Evolutionary conservation across 2,113 vertebrate species (phyloP), one percentile per base, ranked within the genome.

Genomic region (Oxyruncus cristatus): DNA sequence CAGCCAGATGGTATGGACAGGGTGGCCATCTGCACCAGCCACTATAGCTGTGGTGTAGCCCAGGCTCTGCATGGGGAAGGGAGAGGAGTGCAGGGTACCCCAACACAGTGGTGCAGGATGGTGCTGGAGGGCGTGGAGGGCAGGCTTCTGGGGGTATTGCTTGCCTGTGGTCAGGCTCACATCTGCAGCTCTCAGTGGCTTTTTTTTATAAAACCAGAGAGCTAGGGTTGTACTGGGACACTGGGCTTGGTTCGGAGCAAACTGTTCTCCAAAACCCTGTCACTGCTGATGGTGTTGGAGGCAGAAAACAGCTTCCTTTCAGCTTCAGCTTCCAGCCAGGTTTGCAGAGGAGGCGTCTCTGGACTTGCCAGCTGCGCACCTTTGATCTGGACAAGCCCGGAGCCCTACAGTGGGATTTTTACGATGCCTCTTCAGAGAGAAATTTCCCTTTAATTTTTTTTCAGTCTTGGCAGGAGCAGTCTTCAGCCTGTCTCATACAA

Each of bases 71-170:
- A 0, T 28, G 35, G 49, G 2, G 2, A 70, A 55, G 32, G n/a
- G 14, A 62, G 49, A 1, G 3, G 41, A 32, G 23, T 37, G 35
- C 37, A 62, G 37, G 3, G 1, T 39, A 62, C n/a, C 9, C 33
- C 4, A 2, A 1, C 3, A 3, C 0, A 0, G 0, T 3, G 2
- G 33, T n/a, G 20, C 42, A 89, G 62, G 59, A 21, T 49, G n/a
- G 20, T 61, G 18, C 52, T 28, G 11, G 67, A n/a, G 4, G 6
- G 11, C 6, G 1, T 8, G 37, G 9, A 8, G 4, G 26, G 28
- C n/a, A 35, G 46, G 46, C 22, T 79, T 68, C 66, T 85, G 41
- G 20, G 9, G 6, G 4, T 15, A 26, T 37, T 73, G 14, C 68
- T 88, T 84, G 42, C 58, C 52, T 0, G 0, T 39, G n/a, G 33